Evolutionary conservation across 1,140 invertebrate species (phyloP).

Genomic region (Ceratosolen solmsi): DNA sequence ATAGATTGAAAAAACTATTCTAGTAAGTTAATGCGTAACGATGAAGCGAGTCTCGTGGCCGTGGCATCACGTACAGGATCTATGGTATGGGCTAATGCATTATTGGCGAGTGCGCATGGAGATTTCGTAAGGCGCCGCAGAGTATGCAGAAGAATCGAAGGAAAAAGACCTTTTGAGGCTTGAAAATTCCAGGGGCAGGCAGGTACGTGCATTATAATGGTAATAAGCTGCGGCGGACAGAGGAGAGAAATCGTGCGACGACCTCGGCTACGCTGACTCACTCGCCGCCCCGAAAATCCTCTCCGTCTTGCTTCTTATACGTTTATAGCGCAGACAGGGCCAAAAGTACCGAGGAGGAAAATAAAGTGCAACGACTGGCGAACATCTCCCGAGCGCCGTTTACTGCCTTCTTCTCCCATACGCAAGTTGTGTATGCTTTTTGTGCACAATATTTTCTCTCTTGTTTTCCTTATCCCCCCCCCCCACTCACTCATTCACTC

Average conservation of each 20-base stretch:
- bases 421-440: background rate
- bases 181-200: constrained; percentile 18
- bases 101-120: no score
- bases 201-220: constrained; percentile 12
- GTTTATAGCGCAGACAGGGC: background rate
- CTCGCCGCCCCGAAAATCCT: constrained; percentile 26
- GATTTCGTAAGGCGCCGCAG: background rate
- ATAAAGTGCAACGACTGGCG: background rate
- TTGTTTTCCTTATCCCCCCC: no score
- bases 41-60: no score
- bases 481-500: no score
- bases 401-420: background rate
- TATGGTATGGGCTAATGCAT: no score
- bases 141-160: background rate
- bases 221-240: constrained; percentile 21
- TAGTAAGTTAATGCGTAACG: no score
- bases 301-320: background rate
- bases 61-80: no score
- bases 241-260: constrained; percentile 47
- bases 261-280: constrained; percentile 39
- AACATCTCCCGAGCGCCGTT: background rate
- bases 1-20: no score
- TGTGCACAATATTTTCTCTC: no score
- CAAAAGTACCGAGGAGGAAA: no score
- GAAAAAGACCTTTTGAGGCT: constrained; percentile 35